Evolutionary conservation across 2,888 invertebrate genomes (phyloP), one percentile per base, ranked within the genome.

Genomic region (Mythimna lalbum): DNA sequence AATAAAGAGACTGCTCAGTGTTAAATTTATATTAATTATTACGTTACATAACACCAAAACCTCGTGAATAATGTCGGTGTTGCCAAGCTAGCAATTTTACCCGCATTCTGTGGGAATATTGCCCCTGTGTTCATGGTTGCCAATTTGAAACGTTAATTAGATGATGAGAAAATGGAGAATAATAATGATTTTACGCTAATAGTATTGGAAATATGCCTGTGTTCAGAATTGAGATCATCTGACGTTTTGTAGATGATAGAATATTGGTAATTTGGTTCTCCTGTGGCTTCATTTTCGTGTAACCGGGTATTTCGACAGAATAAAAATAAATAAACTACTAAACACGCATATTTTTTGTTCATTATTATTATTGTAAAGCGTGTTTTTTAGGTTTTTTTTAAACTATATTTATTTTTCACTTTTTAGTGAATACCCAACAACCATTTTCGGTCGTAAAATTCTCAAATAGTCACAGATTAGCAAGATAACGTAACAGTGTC

Each of bases 51-150:
- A 36, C 12, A 61, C 14, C n/a, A n/a, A 33, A 57, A 39, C 33
- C 33, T 12, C 27, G 21, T 61, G 43, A 67, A 60, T 47, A 59
- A 63, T 60, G 63, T 33, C 14, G 33, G 21, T 33, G 33, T 27
- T n/a, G 19, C 55, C 31, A 60, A 17, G 33, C 21, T 9, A 12
- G 59, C 36, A 63, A 65, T 63, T 62, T 57, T 19, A 56, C 36
- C 23, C 49, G 12, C 27, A 61, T 65, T 65, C 36, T 63, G 49
- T 55, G 53, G 72, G 67, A 57, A 23, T 50, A 76, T n/a, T n/a
- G 19, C 19, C 21, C 39, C 23, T 27, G 33, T 39, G 75, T 67
- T 43, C 43, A 39, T 31, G 57, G 43, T 36, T 36, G 33, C 23
- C 12, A 36, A 49, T 47, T 50, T 21, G 27, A 27, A 76, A 57